Conservation (phyloP, 2,797 vertebrate species). For the Caiman crocodilus region DNA sequence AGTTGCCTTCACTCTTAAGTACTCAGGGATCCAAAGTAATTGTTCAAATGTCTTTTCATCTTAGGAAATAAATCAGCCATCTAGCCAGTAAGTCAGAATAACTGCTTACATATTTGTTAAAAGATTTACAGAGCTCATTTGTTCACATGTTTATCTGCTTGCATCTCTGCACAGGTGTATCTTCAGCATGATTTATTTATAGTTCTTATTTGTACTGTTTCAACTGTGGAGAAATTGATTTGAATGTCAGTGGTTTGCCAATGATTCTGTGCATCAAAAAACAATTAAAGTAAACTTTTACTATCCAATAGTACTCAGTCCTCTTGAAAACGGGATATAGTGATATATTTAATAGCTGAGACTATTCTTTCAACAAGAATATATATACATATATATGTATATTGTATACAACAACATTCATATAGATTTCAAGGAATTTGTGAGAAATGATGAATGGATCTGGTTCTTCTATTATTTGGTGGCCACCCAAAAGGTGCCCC, state of each 20-base stretch:
- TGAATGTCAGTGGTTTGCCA: slow-evolving; percentile 37
- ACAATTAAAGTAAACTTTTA: slow-evolving; percentile 37
- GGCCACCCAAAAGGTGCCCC: background rate
- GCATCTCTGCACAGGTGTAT: slow-evolving; percentile 19
- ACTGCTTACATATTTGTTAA: slow-evolving; percentile 18
- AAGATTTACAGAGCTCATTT: slow-evolving; percentile 60
- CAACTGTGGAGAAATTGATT: slow-evolving; percentile 31
- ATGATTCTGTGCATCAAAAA: slow-evolving; percentile 55
- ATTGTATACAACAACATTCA: background rate
- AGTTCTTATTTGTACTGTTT: slow-evolving; percentile 26
- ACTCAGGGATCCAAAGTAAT: slow-evolving; percentile 37
- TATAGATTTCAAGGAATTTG: background rate
- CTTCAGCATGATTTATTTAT: slow-evolving; percentile 67
- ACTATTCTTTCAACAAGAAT: too few relatives aligned
- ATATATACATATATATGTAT: too few relatives aligned
- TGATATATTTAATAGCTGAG: background rate
- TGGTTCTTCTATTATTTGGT: background rate
- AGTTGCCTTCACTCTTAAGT: slow-evolving; percentile 18
- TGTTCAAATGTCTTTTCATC: slow-evolving; percentile 37
- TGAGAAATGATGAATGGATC: background rate
- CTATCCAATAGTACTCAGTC: background rate
- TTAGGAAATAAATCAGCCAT: slow-evolving; percentile 37
- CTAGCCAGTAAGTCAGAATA: slow-evolving; percentile 20
- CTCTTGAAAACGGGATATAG: background rate
- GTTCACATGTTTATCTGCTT: slow-evolving; percentile 47